Percentiles rank a stretch among this genome's conserved stretches.
These are phyloP conservation scores for Drosophila bocki DNA, from an alignment of 1,140 invertebrate species.

Conservation along the genomic window DNA sequence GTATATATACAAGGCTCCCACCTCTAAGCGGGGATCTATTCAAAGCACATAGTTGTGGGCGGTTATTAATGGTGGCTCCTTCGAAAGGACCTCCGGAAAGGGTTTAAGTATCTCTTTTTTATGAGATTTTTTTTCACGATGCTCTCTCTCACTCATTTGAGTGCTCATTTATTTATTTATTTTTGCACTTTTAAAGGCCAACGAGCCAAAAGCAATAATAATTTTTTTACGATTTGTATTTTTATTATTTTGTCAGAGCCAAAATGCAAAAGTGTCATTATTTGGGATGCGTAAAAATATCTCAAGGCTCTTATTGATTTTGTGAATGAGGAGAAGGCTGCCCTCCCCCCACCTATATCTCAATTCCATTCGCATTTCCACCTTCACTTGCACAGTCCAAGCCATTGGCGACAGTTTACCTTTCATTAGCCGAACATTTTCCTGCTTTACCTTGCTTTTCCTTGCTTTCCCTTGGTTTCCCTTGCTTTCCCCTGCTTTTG, in stretches of 20 bases:
- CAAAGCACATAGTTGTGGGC: constrained; percentile 18
- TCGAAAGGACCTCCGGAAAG: constrained; percentile 13
- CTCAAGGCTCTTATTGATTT: constrained; percentile 76
- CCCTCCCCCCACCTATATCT: not conserved
- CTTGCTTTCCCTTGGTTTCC: too few species aligned
- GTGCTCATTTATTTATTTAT: constrained; percentile 45
- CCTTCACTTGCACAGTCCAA: not conserved
- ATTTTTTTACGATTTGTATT: constrained; percentile 23
- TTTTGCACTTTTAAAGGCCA: not conserved
- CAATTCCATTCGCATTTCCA: constrained; percentile 7
- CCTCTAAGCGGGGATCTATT: constrained; percentile 12
- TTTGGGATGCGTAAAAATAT: constrained; percentile 53
- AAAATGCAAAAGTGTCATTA: constrained; percentile 53
- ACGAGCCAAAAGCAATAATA: not conserved
- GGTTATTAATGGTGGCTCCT: constrained; percentile 43
- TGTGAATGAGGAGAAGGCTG: constrained; percentile 25
- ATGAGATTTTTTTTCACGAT: constrained; percentile 2
- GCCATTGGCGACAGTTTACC: constrained; percentile 29
- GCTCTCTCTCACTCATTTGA: not conserved
- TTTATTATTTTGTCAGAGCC: constrained; percentile 22
- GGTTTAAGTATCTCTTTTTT: constrained; percentile 10
- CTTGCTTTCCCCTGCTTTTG: not conserved
- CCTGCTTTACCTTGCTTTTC: not conserved
- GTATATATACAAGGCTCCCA: not conserved
- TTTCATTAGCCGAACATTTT: constrained; percentile 34